phyloP scores from a whole-genome alignment of 2,888 invertebrate species.

The Tortricodes alternella region DNA sequence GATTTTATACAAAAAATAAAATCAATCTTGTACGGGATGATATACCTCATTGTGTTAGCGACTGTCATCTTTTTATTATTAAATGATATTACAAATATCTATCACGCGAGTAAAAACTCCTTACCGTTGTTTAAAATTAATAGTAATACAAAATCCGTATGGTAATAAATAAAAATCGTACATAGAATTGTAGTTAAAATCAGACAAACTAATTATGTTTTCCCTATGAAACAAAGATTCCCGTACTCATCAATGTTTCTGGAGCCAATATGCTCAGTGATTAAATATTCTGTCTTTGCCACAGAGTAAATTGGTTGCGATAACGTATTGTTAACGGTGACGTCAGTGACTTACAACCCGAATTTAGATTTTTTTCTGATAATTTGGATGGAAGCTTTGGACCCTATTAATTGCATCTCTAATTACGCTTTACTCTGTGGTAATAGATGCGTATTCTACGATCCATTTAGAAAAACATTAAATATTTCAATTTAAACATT shows the following conservation, averaged over 20 bases:
- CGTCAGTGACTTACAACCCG: conserved; percentile 58
- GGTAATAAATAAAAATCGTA: conserved; percentile 27
- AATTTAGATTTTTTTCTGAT: conserved; percentile 64
- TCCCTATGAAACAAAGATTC: conserved; percentile 77
- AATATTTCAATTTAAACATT: conserved; percentile 30
- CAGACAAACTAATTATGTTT: conserved; percentile 74
- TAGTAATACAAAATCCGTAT: conserved; percentile 24
- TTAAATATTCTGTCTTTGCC: conserved; percentile 41
- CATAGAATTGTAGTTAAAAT: conserved; percentile 39
- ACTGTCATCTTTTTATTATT: conserved; percentile 66
- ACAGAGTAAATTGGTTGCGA: conserved; percentile 67
- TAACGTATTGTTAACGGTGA: conserved; percentile 42
- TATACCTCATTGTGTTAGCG: conserved; percentile 76
- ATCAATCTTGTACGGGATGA: conserved; percentile 74
- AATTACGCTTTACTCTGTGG: conserved; percentile 69
- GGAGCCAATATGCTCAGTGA: conserved; percentile 54
- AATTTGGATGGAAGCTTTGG: conserved; percentile 78
- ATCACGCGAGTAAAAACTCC: conserved; percentile 58
- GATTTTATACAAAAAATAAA: conserved; percentile 82
- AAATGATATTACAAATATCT: conserved; percentile 66
- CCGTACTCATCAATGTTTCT: conserved; percentile 79
- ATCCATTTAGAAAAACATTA: conserved; percentile 23
- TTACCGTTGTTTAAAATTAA: conserved; percentile 24
- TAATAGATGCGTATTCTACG: conserved; percentile 52
- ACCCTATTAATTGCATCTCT: conserved; percentile 72